phyloP scores from a whole-genome alignment of 2,113 vertebrate species.

The Gulo gulo region DNA sequence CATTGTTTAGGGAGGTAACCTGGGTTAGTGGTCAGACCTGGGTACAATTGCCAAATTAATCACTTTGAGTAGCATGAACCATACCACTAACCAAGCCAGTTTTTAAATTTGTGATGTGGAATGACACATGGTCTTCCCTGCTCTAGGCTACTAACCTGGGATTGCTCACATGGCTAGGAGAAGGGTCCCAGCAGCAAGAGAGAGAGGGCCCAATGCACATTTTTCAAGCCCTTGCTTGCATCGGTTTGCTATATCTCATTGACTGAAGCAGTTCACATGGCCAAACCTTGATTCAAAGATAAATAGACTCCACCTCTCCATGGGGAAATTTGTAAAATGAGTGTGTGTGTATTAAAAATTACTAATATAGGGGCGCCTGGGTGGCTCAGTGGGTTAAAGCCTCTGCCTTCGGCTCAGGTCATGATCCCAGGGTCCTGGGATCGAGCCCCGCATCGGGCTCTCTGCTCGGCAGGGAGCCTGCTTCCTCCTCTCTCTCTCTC shows the following conservation, averaged over 20 bases:
- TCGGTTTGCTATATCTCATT: not conserved
- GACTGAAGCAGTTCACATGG: not conserved
- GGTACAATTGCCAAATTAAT: not conserved
- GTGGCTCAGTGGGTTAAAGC: too few relatives aligned
- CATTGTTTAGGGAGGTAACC: not conserved
- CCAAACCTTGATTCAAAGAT: not conserved
- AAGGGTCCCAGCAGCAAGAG: not conserved
- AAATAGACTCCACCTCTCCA: not conserved
- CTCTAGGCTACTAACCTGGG: not conserved
- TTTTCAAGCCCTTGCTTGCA: not conserved
- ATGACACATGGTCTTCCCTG: not conserved
- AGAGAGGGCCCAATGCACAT: not conserved
- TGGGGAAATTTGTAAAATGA: slow-evolving; percentile 2
- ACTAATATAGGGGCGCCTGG: too few relatives aligned
- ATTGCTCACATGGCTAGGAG: not conserved
- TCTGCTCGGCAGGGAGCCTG: too few relatives aligned
- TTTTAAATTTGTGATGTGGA: slow-evolving; percentile 7
- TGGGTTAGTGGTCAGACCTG: not conserved
- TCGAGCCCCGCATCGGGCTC: too few relatives aligned
- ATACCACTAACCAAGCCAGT: not conserved
- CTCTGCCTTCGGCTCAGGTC: too few relatives aligned
- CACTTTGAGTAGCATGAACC: not conserved
- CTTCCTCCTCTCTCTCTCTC: too few relatives aligned
- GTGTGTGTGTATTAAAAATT: not conserved
- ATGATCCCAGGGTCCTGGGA: too few relatives aligned